Percentiles rank a stretch among this genome's conserved stretches.
phyloP scores from a whole-genome alignment of 1,140 invertebrate genomes.

The Maconellicoccus hirsutus region DNA sequence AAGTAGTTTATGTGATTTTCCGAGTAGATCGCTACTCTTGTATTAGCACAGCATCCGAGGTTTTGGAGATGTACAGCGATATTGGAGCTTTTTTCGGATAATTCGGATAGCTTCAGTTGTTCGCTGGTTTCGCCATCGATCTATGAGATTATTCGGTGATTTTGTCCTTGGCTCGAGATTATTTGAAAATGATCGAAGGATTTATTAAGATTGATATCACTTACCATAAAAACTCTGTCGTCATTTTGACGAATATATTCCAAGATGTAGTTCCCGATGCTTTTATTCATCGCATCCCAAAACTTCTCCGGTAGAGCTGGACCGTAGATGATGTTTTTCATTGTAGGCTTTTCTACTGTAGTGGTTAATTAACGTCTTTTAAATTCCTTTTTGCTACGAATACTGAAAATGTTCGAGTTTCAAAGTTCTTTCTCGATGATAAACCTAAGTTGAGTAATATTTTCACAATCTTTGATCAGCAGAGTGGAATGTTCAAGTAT shows the following conservation, averaged over 20 bases:
- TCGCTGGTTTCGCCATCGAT: neutral
- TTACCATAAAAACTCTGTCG: neutral
- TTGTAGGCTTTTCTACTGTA: neutral
- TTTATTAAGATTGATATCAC: too few relatives aligned
- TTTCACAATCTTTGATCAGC: too few relatives aligned
- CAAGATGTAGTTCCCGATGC: neutral
- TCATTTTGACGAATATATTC: neutral
- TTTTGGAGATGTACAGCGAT: constrained; percentile 19
- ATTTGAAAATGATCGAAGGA: too few relatives aligned
- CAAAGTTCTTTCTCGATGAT: too few relatives aligned
- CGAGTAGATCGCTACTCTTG: constrained; percentile 41
- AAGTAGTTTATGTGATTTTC: constrained; percentile 48
- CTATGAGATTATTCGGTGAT: neutral
- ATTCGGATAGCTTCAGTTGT: neutral
- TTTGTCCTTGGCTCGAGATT: too few relatives aligned
- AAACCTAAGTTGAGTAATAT: too few relatives aligned
- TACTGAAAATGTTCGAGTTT: too few relatives aligned
- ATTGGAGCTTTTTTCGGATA: constrained; percentile 11
- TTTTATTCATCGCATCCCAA: neutral
- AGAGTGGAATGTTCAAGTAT: too few relatives aligned
- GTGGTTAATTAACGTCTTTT: too few relatives aligned
- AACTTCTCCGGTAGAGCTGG: neutral
- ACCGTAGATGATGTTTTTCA: neutral
- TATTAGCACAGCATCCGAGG: constrained; percentile 11
- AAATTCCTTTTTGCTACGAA: too few relatives aligned